Conservation (phyloP, 2,888 invertebrate genomes). For the Ischnura elegans region DNA sequence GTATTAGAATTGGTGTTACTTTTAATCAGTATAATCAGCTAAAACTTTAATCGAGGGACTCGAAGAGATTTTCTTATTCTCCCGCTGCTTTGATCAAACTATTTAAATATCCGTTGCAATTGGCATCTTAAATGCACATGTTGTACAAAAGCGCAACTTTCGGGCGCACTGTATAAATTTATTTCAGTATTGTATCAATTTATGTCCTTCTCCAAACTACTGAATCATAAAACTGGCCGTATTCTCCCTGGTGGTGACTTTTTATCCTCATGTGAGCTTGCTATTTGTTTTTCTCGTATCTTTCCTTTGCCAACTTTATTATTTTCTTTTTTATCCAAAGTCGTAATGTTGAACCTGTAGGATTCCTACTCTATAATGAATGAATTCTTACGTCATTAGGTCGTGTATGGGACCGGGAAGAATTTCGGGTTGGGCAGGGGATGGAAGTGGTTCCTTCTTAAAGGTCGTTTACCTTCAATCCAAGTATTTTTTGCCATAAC, state of each 20-base stretch:
- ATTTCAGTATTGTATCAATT: no score
- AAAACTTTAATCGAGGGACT: no score
- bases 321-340: background rate
- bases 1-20: no score
- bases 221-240: conserved; percentile 2
- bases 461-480: conserved; percentile 49
- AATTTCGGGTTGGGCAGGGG: background rate
- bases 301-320: no score
- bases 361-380: conserved; percentile 44
- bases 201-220: background rate
- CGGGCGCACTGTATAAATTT: no score
- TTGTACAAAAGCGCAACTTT: no score
- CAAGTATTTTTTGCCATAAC: background rate
- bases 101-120: no score
- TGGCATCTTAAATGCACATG: no score
- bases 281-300: background rate
- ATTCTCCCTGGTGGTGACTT: background rate
- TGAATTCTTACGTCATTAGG: conserved; percentile 61
- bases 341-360: background rate
- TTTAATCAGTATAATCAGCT: no score
- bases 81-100: no score
- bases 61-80: no score
- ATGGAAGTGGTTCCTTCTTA: background rate
- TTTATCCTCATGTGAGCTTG: background rate
- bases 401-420: background rate